These are phyloP conservation scores for Pomatostomus ruficeps DNA, from an alignment of 2,113 vertebrate genomes.

Conservation along the genomic window DNA sequence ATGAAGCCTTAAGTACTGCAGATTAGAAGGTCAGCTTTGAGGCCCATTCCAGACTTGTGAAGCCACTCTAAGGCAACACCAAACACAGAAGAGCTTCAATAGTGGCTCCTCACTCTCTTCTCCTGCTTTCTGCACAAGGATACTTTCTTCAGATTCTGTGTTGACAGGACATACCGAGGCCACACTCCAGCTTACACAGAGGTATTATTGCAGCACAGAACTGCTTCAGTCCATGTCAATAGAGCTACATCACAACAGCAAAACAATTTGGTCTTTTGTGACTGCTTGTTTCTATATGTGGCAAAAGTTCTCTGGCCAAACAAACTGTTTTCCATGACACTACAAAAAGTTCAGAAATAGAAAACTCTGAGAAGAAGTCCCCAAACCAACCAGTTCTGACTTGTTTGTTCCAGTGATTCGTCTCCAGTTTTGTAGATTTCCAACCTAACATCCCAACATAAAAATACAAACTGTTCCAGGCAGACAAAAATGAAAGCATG, in stretches of 20 bases:
- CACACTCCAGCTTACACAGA: background rate
- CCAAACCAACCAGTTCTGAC: background rate
- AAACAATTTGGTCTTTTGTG: background rate
- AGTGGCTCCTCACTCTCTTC: background rate
- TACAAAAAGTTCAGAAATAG: background rate
- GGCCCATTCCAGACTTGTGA: background rate
- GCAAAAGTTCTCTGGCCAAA: background rate
- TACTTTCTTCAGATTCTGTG: background rate
- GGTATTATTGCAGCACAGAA: background rate
- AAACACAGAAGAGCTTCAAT: background rate
- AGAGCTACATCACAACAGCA: background rate
- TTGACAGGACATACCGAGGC: background rate
- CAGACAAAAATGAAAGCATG: background rate
- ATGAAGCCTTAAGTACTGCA: background rate
- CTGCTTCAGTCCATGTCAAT: background rate
- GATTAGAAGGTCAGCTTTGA: background rate
- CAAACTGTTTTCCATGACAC: background rate
- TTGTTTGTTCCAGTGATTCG: background rate
- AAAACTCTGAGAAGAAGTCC: background rate
- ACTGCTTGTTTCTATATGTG: background rate
- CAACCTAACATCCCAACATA: background rate
- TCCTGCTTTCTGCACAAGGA: background rate
- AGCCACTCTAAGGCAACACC: background rate
- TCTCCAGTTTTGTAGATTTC: background rate
- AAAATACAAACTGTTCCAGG: background rate